A percentile compares a stretch with the other conserved stretches of the same genome.
Conservation (phyloP, 2,113 vertebrate species). For the Gavialis gangeticus region DNA sequence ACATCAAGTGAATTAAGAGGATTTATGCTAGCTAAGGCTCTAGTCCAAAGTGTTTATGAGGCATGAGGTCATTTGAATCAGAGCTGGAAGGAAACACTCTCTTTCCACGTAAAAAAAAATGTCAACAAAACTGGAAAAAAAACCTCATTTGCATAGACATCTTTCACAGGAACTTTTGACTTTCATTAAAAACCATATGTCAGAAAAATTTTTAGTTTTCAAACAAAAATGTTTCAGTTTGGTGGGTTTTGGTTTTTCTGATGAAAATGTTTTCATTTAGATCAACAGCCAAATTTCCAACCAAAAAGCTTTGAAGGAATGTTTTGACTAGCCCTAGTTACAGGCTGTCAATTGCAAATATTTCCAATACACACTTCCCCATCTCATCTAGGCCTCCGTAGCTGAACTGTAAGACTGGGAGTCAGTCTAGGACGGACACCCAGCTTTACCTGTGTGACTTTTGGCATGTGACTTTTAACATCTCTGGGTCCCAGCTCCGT, state of each 20-base stretch:
- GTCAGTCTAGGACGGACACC: too few species aligned
- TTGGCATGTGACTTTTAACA: background rate
- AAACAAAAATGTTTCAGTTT: background rate
- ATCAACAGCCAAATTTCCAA: background rate
- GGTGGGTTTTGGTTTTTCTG: background rate
- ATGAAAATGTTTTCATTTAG: background rate
- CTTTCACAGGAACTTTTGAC: background rate
- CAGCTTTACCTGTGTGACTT: background rate
- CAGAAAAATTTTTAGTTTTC: background rate
- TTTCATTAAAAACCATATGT: background rate
- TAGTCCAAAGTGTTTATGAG: background rate
- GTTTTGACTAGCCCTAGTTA: background rate
- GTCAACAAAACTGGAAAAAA: background rate
- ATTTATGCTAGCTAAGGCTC: rapidly evolving
- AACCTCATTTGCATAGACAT: background rate
- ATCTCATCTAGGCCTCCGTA: background rate
- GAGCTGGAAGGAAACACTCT: background rate
- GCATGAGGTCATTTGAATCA: background rate
- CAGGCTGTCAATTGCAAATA: background rate
- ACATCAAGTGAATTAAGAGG: background rate
- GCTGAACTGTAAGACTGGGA: background rate
- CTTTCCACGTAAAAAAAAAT: background rate
- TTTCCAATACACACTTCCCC: background rate
- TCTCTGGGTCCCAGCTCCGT: background rate
- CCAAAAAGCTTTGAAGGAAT: background rate